Conservation (phyloP, 1,140 invertebrate genomes). For the Leptinotarsa undecemlineata region DNA sequence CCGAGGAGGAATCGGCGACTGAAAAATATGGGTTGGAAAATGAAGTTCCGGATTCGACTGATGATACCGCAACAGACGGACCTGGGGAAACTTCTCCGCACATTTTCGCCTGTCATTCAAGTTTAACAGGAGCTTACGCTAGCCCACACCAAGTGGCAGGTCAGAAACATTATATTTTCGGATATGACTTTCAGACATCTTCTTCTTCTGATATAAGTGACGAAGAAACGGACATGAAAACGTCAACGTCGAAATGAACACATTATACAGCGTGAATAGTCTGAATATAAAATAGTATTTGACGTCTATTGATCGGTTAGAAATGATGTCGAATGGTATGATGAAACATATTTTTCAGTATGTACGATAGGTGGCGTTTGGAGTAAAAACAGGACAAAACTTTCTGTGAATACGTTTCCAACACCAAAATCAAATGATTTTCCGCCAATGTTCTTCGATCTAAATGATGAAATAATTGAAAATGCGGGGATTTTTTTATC, state of each 20-base stretch:
- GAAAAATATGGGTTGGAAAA: not conserved
- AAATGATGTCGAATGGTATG: too few species aligned
- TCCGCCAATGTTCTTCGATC: too few species aligned
- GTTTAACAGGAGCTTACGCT: constrained; percentile 45
- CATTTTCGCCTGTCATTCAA: constrained; percentile 46
- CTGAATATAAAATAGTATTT: too few species aligned
- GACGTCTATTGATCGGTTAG: too few species aligned
- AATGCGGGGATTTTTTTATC: too few species aligned
- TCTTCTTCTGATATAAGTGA: constrained; percentile 31
- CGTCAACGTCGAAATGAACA: constrained; percentile 26
- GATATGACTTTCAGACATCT: constrained; percentile 48
- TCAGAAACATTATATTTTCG: constrained; percentile 45
- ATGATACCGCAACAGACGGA: not conserved
- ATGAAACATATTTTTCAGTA: too few species aligned
- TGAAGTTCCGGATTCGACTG: not conserved
- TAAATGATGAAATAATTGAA: too few species aligned
- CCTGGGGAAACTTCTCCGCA: constrained; percentile 33
- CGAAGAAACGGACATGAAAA: constrained; percentile 26
- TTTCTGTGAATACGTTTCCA: too few species aligned
- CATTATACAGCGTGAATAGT: not conserved
- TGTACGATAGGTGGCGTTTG: too few species aligned
- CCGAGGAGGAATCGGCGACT: not conserved
- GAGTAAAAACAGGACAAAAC: too few species aligned
- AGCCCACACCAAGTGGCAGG: constrained; percentile 35
- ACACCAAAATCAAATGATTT: too few species aligned